A percentile compares a stretch with the other conserved stretches of the same genome.
Conservation (phyloP, 2,888 invertebrate species). For the Bedellia somnulentella region DNA sequence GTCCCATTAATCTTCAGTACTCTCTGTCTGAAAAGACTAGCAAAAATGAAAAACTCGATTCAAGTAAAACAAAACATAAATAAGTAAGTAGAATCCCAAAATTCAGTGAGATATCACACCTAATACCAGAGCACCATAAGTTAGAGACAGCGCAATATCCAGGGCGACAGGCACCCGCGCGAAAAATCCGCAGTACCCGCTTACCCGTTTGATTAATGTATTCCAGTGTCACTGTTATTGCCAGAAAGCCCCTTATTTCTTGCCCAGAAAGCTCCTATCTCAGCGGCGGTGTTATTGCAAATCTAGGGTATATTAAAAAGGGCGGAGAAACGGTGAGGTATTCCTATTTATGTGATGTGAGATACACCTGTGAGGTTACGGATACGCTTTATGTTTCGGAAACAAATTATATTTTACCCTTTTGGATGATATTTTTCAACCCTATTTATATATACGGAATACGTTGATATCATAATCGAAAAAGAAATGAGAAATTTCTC, state of each 20-base stretch:
- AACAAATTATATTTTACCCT: too few species aligned
- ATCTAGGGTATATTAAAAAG: conserved; percentile 59
- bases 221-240: conserved; percentile 48
- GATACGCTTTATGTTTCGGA: too few species aligned
- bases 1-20: too few species aligned
- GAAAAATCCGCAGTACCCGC: conserved; percentile 25
- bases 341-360: conserved; percentile 36
- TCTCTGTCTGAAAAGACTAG: too few species aligned
- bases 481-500: too few species aligned
- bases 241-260: conserved; percentile 30
- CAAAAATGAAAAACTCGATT: too few species aligned
- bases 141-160: conserved; percentile 43
- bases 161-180: conserved; percentile 11
- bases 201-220: conserved; percentile 50
- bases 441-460: too few species aligned
- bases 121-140: conserved; percentile 33
- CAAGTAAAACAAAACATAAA: too few species aligned
- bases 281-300: conserved; percentile 40
- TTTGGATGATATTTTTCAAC: too few species aligned
- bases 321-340: conserved; percentile 19
- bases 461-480: too few species aligned
- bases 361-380: conserved; percentile 26
- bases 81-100: too few species aligned
- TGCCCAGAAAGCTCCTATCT: conserved; percentile 28
- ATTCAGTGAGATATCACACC: conserved; percentile 21